Percentiles rank a stretch among this genome's conserved stretches.
phyloP scores from a whole-genome alignment of 1,140 invertebrate genomes.

The Paraescarpia echinospica region DNA sequence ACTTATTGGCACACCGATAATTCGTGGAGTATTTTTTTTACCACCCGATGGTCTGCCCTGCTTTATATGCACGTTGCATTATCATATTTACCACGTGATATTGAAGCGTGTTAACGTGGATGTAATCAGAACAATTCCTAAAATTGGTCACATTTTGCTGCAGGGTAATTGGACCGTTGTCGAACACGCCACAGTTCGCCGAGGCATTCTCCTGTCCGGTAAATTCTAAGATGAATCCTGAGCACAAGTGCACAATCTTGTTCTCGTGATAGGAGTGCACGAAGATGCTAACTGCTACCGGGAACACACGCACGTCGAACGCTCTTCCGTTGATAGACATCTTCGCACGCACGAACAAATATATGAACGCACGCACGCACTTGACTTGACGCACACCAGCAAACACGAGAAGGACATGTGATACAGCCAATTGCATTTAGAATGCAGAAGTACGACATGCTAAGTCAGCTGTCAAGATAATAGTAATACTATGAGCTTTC shows the following conservation, averaged over 20 bases:
- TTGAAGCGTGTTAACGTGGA: too few relatives aligned
- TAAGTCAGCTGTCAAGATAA: too few relatives aligned
- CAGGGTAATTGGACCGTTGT: conserved; percentile 19
- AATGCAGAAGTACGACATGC: neutral
- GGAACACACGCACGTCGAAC: neutral
- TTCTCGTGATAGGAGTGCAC: conserved; percentile 69
- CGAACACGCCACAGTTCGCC: conserved; percentile 83
- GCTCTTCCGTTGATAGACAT: neutral
- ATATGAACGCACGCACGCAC: neutral
- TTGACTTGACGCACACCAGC: too few relatives aligned
- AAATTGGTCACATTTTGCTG: neutral
- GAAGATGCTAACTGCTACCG: neutral
- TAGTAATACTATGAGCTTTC: too few relatives aligned
- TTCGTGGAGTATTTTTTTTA: too few relatives aligned
- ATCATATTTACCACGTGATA: too few relatives aligned
- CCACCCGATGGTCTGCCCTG: too few relatives aligned
- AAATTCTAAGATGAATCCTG: conserved; percentile 81
- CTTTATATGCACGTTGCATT: too few relatives aligned
- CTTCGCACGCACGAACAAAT: neutral
- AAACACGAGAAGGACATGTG: neutral
- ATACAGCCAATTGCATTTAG: neutral
- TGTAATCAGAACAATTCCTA: too few relatives aligned
- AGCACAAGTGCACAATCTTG: conserved; percentile 81
- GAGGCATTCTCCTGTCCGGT: conserved; percentile 74
- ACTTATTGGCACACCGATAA: too few relatives aligned